phyloP scores from a whole-genome alignment of 2,113 vertebrate species.

The Ammospiza caudacuta region DNA sequence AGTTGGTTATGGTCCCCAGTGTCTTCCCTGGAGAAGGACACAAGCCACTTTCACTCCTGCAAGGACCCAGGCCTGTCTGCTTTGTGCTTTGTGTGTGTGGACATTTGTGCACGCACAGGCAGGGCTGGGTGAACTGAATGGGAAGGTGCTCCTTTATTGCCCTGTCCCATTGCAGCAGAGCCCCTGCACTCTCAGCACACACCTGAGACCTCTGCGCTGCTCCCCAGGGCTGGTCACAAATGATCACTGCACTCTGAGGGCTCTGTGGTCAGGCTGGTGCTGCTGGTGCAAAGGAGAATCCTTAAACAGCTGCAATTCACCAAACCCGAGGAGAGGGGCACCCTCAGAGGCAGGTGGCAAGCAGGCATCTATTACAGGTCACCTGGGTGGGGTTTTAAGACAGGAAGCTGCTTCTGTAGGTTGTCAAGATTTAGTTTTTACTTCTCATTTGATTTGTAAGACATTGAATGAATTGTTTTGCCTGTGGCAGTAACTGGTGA shows the following conservation, averaged over 20 bases:
- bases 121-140: background rate
- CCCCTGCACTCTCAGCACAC: background rate
- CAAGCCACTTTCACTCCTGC: background rate
- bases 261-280: background rate
- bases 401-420: background rate
- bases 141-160: background rate
- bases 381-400: background rate
- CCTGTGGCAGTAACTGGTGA: background rate
- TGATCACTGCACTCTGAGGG: background rate
- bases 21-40: background rate
- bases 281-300: background rate
- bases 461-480: background rate
- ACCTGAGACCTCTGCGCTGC: background rate
- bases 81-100: background rate
- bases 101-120: fast-evolving
- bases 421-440: background rate
- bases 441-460: background rate
- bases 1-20: background rate
- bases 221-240: background rate
- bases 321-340: background rate
- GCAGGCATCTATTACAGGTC: background rate
- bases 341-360: background rate
- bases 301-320: background rate
- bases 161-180: background rate
- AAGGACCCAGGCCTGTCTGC: background rate